These are phyloP conservation scores for Diadumene lineata DNA, from an alignment of 92 coral and sea anemone genomes.

Conservation along the genomic window DNA sequence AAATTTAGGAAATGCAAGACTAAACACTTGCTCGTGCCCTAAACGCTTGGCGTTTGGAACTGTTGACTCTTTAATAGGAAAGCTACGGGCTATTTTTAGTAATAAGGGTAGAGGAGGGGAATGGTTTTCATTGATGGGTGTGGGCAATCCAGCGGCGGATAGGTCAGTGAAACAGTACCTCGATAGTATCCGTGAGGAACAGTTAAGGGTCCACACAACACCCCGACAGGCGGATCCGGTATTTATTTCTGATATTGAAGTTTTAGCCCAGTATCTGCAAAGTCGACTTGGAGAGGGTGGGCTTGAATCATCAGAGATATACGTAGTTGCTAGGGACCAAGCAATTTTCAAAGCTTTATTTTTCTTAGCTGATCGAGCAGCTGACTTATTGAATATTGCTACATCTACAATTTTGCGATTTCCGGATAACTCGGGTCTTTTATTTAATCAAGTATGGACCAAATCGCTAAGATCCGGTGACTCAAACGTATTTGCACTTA, in stretches of 20 bases:
- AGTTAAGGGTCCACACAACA: background rate
- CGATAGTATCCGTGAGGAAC: background rate
- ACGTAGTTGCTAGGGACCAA: no score
- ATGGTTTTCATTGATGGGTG: conserved; percentile 17
- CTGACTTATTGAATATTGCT: no score
- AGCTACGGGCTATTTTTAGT: conserved; percentile 17
- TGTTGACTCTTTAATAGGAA: conserved; percentile 29
- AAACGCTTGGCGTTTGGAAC: conserved; percentile 28
- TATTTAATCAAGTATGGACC: no score
- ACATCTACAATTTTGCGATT: no score
- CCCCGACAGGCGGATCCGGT: conserved; percentile 13
- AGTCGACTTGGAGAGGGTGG: no score
- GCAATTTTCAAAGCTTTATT: no score
- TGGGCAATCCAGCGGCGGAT: conserved; percentile 32
- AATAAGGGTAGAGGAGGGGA: conserved; percentile 3
- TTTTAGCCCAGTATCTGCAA: background rate
- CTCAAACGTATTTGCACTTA: no score
- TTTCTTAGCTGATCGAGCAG: no score
- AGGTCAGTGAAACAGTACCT: conserved; percentile 8
- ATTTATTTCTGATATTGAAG: background rate
- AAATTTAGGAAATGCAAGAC: background rate
- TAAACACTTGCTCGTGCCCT: conserved; percentile 13
- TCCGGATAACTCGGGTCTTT: no score
- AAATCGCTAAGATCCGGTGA: no score
- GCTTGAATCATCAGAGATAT: no score